Conservation (phyloP, 2,888 invertebrate species). For the Dichetophora obliterata region DNA sequence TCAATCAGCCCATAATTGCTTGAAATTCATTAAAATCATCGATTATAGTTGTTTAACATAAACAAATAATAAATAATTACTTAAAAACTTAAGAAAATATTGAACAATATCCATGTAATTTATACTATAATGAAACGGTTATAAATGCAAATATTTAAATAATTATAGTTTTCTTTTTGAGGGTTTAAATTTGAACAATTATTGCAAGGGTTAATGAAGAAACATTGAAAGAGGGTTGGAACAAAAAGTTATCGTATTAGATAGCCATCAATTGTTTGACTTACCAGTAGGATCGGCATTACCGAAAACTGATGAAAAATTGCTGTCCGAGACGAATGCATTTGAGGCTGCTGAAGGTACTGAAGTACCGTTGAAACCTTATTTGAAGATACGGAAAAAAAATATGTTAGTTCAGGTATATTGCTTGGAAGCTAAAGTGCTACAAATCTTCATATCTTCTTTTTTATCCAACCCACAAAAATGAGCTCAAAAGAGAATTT, state of each 20-base stretch:
- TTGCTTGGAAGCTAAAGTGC: too few relatives aligned
- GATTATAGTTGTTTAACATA: not conserved
- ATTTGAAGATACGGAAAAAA: not conserved
- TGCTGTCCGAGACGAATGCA: slow-evolving; percentile 87
- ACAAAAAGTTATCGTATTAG: not conserved
- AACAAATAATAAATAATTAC: not conserved
- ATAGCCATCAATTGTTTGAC: slow-evolving; percentile 55
- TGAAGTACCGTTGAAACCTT: slow-evolving; percentile 70
- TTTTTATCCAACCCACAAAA: too few relatives aligned
- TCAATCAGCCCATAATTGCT: not conserved
- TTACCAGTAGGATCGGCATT: slow-evolving; percentile 79
- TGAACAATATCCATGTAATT: not conserved
- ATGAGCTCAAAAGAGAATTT: slow-evolving; percentile 18
- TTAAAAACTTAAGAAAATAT: not conserved
- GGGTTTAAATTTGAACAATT: too few relatives aligned
- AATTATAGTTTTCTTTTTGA: not conserved
- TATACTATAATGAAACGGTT: not conserved
- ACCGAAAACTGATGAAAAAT: slow-evolving; percentile 90
- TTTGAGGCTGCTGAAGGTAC: slow-evolving; percentile 69
- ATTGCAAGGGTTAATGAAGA: not conserved
- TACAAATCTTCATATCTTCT: slow-evolving; percentile 8
- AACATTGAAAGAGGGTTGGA: slow-evolving; percentile 14
- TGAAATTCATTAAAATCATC: not conserved
- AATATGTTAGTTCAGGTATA: not conserved
- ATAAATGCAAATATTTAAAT: not conserved